phyloP scores from a whole-genome alignment of 2,888 invertebrate genomes.

The Merodon equestris region DNA sequence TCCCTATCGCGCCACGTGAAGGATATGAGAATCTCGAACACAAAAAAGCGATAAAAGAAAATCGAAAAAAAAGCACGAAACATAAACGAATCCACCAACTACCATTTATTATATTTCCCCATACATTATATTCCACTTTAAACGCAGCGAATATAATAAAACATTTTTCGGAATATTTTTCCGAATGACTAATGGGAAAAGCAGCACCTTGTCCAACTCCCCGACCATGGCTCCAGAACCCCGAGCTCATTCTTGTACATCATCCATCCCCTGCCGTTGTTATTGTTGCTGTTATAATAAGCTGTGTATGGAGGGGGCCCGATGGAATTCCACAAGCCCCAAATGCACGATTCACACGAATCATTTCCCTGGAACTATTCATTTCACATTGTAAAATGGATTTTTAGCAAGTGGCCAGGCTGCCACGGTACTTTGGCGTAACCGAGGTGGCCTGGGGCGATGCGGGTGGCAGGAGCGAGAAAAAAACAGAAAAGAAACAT shows the following conservation, averaged over 20 bases:
- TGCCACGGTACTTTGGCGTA: conserved; percentile 52
- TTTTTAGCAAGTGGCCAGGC: conserved; percentile 53
- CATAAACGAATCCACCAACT: conserved; percentile 26
- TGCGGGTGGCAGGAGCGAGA: background rate
- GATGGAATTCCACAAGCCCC: conserved; percentile 9
- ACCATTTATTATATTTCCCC: conserved; percentile 54
- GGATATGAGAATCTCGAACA: conserved; percentile 19
- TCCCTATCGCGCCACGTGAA: too few relatives aligned
- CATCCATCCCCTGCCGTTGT: background rate
- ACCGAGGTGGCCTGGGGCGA: background rate
- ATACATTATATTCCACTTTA: conserved; percentile 50
- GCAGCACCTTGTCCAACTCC: conserved; percentile 62
- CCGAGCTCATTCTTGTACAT: background rate
- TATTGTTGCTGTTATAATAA: conserved; percentile 32
- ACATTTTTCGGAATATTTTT: conserved; percentile 57
- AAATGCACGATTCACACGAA: conserved; percentile 66
- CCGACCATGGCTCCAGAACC: background rate
- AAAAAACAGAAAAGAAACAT: conserved; percentile 24
- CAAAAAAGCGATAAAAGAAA: background rate
- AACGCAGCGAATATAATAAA: conserved; percentile 60
- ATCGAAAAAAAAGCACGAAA: conserved; percentile 5
- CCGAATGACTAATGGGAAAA: conserved; percentile 65
- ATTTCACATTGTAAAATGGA: conserved; percentile 60
- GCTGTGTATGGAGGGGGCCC: conserved; percentile 11
- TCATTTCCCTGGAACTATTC: conserved; percentile 63